A percentile compares a stretch with the other conserved stretches of the same genome.
These are phyloP conservation scores for Lethenteron camtschaticum DNA, from an alignment of 2,113 vertebrate genomes.

Conservation along the genomic window DNA sequence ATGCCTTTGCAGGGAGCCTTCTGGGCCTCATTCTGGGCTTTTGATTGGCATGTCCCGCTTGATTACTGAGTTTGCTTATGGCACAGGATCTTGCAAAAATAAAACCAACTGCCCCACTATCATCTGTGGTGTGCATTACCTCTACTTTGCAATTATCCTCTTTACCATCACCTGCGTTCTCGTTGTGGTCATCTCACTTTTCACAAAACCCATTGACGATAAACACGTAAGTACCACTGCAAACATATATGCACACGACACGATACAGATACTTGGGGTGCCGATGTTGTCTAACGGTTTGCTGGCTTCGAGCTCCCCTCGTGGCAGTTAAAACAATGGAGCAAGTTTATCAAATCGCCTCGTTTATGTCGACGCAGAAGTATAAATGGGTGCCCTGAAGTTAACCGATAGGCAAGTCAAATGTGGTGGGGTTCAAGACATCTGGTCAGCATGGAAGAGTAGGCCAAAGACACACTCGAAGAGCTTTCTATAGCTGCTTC, in stretches of 20 bases:
- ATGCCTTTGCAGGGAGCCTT: conserved; percentile 54
- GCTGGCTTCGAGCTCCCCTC: neutral
- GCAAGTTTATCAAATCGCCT: neutral
- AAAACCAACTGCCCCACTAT: conserved; percentile 56
- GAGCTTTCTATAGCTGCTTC: neutral
- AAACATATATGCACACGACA: too few relatives aligned
- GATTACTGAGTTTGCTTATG: conserved; percentile 57
- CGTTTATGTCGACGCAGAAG: neutral
- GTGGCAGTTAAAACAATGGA: too few relatives aligned
- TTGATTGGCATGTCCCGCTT: conserved; percentile 41
- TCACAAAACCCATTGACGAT: conserved; percentile 79
- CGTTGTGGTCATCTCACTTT: conserved; percentile 41
- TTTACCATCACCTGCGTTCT: conserved; percentile 24
- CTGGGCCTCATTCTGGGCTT: conserved; percentile 52
- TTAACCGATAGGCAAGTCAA: neutral
- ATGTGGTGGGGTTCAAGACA: neutral
- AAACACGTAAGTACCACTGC: conserved; percentile 37
- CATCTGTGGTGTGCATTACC: conserved; percentile 80
- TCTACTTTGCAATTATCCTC: conserved; percentile 74
- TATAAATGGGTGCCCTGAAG: neutral
- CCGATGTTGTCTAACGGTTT: neutral
- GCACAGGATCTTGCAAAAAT: conserved; percentile 45
- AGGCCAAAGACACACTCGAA: neutral
- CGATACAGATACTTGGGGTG: neutral
- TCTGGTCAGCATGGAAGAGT: too few relatives aligned